These are phyloP conservation scores for Parotocinclus haroldoi DNA, from an alignment of 2,797 vertebrate genomes.

Conservation along the genomic window DNA sequence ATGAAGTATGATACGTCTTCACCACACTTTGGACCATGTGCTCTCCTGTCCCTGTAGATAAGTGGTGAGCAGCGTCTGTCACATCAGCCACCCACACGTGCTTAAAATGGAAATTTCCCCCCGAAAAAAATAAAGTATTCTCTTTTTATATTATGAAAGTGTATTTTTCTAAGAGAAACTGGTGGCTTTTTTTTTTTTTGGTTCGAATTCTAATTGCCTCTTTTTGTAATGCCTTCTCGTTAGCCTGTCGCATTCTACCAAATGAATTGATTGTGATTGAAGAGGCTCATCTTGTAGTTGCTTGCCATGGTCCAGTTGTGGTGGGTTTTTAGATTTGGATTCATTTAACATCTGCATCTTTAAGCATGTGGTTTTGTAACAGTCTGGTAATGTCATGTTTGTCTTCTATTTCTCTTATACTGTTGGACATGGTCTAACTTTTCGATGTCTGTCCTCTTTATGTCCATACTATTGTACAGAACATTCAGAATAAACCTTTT, in stretches of 20 bases:
- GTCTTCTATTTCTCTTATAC: slow-evolving; percentile 51
- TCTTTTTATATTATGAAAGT: slow-evolving; percentile 50
- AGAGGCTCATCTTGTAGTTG: slow-evolving; percentile 1
- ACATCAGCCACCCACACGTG: slow-evolving; percentile 11
- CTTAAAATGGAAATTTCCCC: slow-evolving; percentile 25
- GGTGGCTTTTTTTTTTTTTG: slow-evolving; percentile 37
- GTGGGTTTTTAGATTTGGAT: slow-evolving; percentile 5
- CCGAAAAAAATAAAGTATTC: slow-evolving; percentile 32
- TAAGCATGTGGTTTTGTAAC: slow-evolving; percentile 25
- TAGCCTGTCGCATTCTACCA: background rate
- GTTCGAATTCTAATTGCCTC: slow-evolving; percentile 10
- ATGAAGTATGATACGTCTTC: slow-evolving; percentile 56
- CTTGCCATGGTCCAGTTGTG: slow-evolving; percentile 20
- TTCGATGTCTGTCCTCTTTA: slow-evolving; percentile 55
- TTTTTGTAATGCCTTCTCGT: slow-evolving; percentile 1
- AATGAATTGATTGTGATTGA: background rate
- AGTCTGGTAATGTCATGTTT: slow-evolving; percentile 37
- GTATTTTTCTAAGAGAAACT: slow-evolving; percentile 58
- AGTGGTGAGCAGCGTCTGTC: slow-evolving; percentile 39
- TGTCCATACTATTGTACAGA: slow-evolving; percentile 62
- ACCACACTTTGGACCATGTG: slow-evolving; percentile 22
- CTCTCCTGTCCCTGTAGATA: slow-evolving; percentile 16
- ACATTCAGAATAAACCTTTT: slow-evolving; percentile 67
- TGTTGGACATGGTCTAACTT: slow-evolving; percentile 54
- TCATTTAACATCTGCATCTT: slow-evolving; percentile 8